Base-by-base conservation (phyloP, 2,113 vertebrate genomes). In the Nasalis larvatus region DNA sequence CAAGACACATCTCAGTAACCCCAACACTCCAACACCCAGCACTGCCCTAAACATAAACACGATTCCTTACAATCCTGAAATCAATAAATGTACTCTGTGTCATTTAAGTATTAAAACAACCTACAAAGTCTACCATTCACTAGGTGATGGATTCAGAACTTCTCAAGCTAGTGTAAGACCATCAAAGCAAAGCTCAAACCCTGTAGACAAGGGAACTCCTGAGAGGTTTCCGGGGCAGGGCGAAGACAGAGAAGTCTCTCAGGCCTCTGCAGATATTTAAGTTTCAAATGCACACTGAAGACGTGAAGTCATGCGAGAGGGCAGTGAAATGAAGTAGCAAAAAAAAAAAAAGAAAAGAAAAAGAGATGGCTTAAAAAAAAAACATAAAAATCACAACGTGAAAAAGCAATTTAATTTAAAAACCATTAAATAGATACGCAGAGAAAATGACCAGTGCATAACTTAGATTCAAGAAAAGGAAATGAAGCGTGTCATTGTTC, bases 331-430 rank as follows among this genome's bases (percentile, higher is more conserved):
- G 13, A 71, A 84, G 25, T 4, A n/a, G 37, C 0, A 40, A 12
- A 32, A 66, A 63, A 91, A 47, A 76, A 40, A 40, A 88, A 74
- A 58, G 6, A 7, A 37, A 13, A 68, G 3, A 11, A 30, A 60
- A 69, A 91, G n/a, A 73, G 17, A 81, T 3, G 52, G 4, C 27
- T 95, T 12, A 10, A 42, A 40, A 88, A 84, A 63, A 52, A 71
- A 30, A 49, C 32, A 96, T 76, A 95, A 90, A 89, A 95, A 93
- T 58, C 52, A 88, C 58, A 82, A 94, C 45, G 71, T 98, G 91
- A 93, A 96, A 94, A 97, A 96, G 94, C 58, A 98, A 97, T 96
- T 94, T 97, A 97, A 94, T 95, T 96, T 97, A 95, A 97, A 86
- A 94, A 85, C 86, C 85, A 83, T 97, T 96, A 97, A 83, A 89